These are phyloP conservation scores for Littorina saxatilis DNA, from an alignment of 1,140 invertebrate species.

Conservation along the genomic window DNA sequence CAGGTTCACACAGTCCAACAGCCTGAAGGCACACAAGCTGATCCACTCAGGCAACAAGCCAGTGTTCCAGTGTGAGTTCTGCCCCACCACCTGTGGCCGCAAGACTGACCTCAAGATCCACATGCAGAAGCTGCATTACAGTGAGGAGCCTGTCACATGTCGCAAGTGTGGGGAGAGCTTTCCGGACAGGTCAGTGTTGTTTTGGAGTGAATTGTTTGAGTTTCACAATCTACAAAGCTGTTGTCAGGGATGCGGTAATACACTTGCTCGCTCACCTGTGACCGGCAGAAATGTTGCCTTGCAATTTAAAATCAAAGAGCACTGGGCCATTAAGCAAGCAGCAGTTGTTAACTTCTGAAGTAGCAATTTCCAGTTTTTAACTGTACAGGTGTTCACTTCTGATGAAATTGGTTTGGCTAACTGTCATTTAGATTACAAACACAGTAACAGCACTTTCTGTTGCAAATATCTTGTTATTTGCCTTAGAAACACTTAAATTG, in stretches of 20 bases:
- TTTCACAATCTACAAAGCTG: neutral
- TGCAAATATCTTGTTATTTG: too few species aligned
- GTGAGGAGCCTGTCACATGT: constrained; percentile 93
- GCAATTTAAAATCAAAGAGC: too few species aligned
- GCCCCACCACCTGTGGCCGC: constrained; percentile 96
- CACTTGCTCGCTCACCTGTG: neutral
- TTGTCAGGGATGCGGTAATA: neutral
- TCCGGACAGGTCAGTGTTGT: constrained; percentile 83
- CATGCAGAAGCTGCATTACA: constrained; percentile 96
- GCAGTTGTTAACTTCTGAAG: too few species aligned
- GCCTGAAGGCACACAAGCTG: constrained; percentile 87
- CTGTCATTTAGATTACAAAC: too few species aligned
- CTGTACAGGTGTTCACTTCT: too few species aligned
- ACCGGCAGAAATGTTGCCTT: neutral
- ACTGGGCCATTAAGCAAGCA: too few species aligned
- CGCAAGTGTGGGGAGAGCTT: constrained; percentile 95
- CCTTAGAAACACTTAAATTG: too few species aligned
- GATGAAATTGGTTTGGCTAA: too few species aligned
- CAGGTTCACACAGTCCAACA: constrained; percentile 97
- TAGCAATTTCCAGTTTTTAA: too few species aligned
- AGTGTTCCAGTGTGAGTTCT: constrained; percentile 95
- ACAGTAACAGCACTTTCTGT: too few species aligned
- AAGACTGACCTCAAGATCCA: constrained; percentile 98
- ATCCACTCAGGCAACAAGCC: constrained; percentile 97
- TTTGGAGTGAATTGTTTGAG: constrained; percentile 47